phyloP scores from a whole-genome alignment of 2,797 vertebrate genomes.

The Tiaroga cobitis region DNA sequence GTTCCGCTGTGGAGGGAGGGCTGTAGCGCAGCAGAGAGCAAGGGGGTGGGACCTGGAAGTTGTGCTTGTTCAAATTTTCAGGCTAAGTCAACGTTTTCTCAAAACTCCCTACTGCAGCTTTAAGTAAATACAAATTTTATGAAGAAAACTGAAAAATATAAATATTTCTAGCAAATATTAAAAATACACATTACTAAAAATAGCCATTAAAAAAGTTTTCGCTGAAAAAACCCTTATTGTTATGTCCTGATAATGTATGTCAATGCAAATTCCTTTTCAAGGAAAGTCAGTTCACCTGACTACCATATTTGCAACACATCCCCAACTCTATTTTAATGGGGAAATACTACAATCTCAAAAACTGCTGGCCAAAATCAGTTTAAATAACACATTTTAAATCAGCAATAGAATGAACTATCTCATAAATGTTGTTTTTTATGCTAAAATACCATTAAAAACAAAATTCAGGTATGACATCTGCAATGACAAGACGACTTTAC shows the following conservation, averaged over 20 bases:
- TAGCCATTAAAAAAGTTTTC: not conserved
- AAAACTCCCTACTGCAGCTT: too few species aligned
- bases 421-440: not conserved
- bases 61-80: too few species aligned
- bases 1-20: too few species aligned
- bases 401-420: not conserved
- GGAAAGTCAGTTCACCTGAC: not conserved
- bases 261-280: not conserved
- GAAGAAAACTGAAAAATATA: not conserved
- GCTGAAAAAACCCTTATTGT: not conserved
- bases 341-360: not conserved
- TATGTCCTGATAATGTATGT: not conserved
- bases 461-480: not conserved
- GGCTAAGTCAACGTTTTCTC: too few species aligned
- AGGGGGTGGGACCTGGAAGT: too few species aligned
- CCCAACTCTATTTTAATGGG: not conserved
- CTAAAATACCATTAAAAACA: not conserved
- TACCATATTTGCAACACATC: not conserved
- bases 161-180: not conserved
- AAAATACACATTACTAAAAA: not conserved
- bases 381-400: not conserved
- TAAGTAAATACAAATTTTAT: not conserved
- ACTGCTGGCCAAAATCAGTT: not conserved
- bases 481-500: not conserved
- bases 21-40: too few species aligned